Evolutionary conservation across 2,888 invertebrate species (phyloP).

Genomic region (Chirona hameri): DNA sequence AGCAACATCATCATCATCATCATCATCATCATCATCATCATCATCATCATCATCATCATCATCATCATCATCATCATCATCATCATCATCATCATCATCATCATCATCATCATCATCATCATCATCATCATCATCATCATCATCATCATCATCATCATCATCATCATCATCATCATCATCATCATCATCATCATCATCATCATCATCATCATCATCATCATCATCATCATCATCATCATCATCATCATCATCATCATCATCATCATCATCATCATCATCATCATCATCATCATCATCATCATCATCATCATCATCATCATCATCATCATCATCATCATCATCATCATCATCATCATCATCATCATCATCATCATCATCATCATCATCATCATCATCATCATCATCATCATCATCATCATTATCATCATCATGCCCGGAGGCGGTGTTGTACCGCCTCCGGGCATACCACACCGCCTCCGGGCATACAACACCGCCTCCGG

Average conservation of each 20-base stretch:
- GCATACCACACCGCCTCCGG: too few relatives aligned
- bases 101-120: conserved; percentile 22
- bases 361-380: background rate
- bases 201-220: background rate
- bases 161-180: background rate
- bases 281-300: background rate
- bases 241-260: background rate
- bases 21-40: conserved; percentile 22
- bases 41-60: conserved; percentile 22
- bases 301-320: background rate
- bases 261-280: background rate
- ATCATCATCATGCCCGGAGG: too few relatives aligned
- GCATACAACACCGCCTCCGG: too few relatives aligned
- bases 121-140: conserved; percentile 22
- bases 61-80: conserved; percentile 22
- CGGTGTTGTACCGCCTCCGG: too few relatives aligned
- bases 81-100: conserved; percentile 22
- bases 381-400: background rate
- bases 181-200: background rate
- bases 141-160: background rate
- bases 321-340: background rate
- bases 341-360: background rate
- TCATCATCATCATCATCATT: background rate
- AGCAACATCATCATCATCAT: too few relatives aligned
- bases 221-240: background rate